Evolutionary conservation across 1,140 invertebrate genomes (phyloP), one percentile per base, ranked within the genome.

Genomic region (Drosophila repleta): DNA sequence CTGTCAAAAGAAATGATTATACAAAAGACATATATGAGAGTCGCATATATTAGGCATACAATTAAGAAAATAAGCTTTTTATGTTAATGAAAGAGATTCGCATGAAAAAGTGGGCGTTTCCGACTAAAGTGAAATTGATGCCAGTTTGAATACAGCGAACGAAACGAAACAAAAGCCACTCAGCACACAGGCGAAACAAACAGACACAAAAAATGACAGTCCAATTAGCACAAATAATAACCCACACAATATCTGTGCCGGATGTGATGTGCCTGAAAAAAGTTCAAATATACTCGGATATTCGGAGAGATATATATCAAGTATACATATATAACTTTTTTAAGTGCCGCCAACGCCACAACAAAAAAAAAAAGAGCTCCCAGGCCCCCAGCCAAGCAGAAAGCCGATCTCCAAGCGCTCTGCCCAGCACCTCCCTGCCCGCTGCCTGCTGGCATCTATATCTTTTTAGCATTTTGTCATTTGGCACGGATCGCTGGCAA

Each of bases 161-260:
- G 29, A 35, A 35, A 35, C 32, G 11, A 82, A 72, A 75, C 83
- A 82, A 85, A 77, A 45, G 63, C 43, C 73, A 68, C 58, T 74
- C 70, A 68, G 60, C 60, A 63, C 52, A 39, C 58, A 20, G 13
- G 45, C 32, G 32, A 35, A 11, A 35, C 10, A 35, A 35, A 35
- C 32, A 35, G 11, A 35, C 20, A 24, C 18, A 17, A 53, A 87
- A 87, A 61, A 69, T 90, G 87, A 90, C 87, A 90, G 79, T 80
- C 87, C 85, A 90, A 90, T 90, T 90, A 90, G 87, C 82, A 90
- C 68, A 76, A 75, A 75, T 73, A 70, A 80, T 64, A 61, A 66
- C 45, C 69, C 48, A 74, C 35, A 72, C 46, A 65, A 74, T 79
- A 79, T 81, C 52, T 79, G 52, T 74, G 72, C 87, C 87, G 87